These are phyloP conservation scores for Carettochelys insculpta DNA, from an alignment of 2,113 vertebrate genomes.

Conservation along the genomic window DNA sequence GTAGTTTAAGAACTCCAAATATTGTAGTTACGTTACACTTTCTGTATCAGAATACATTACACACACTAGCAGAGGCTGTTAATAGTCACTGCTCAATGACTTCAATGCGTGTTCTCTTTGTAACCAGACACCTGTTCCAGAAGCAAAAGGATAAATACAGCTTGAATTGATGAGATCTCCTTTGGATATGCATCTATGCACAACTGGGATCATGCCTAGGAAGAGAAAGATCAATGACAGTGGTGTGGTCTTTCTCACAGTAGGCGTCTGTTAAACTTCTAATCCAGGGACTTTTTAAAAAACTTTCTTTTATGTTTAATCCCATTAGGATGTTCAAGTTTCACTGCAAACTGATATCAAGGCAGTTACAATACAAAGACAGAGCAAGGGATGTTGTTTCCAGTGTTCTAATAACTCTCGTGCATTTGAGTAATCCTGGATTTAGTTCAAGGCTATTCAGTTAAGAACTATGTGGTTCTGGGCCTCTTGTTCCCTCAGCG, in stretches of 20 bases:
- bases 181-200: slow-evolving; percentile 58
- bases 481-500: slow-evolving; percentile 20
- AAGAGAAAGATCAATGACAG: slow-evolving; percentile 57
- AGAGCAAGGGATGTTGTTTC: slow-evolving; percentile 47
- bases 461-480: slow-evolving; percentile 47
- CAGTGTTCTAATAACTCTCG: slow-evolving; percentile 61
- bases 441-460: slow-evolving; percentile 69
- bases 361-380: slow-evolving; percentile 64
- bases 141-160: slow-evolving; percentile 61
- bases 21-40: slow-evolving; percentile 10
- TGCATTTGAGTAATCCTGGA: slow-evolving; percentile 69
- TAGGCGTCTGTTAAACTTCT: slow-evolving; percentile 64
- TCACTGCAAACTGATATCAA: slow-evolving; percentile 75
- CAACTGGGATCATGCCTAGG: slow-evolving; percentile 40
- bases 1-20: neutral
- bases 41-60: neutral
- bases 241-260: slow-evolving; percentile 66
- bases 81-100: neutral
- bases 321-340: slow-evolving; percentile 73
- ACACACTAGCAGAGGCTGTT: neutral
- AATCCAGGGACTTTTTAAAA: slow-evolving; percentile 47
- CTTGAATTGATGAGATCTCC: slow-evolving; percentile 40
- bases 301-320: slow-evolving; percentile 76
- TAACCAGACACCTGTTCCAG: slow-evolving; percentile 68
- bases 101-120: slow-evolving; percentile 46